phyloP scores from a whole-genome alignment of 2,888 invertebrate genomes.

The Sycophila texana region DNA sequence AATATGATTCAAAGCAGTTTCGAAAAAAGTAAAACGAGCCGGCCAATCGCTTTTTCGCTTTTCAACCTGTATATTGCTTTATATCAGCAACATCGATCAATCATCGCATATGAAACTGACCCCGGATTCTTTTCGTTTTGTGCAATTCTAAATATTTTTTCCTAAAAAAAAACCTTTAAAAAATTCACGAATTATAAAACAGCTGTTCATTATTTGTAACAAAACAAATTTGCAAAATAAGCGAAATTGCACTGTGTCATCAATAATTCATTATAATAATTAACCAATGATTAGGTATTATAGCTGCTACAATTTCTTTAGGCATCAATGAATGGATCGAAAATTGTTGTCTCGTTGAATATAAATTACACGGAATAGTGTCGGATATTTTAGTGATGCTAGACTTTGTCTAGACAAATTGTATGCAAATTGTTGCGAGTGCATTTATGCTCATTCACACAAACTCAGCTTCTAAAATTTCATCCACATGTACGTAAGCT shows the following conservation, averaged over 20 bases:
- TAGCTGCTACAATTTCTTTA: too few species aligned
- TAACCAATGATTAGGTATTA: background rate
- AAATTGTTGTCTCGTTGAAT: background rate
- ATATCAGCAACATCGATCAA: background rate
- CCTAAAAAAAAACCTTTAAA: too few species aligned
- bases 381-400: background rate
- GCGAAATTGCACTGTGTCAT: too few species aligned
- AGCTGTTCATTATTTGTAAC: constrained; percentile 2
- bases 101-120: too few species aligned
- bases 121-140: too few species aligned
- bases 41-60: too few species aligned
- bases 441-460: background rate
- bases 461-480: constrained; percentile 10
- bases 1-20: too few species aligned
- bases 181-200: too few species aligned
- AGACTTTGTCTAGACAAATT: background rate
- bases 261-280: background rate
- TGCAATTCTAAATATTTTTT: too few species aligned
- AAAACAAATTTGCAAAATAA: background rate
- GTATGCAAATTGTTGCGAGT: constrained; percentile 13
- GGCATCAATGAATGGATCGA: background rate
- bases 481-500: background rate
- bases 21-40: too few species aligned
- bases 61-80: background rate
- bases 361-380: background rate